phyloP scores from a whole-genome alignment of 2,113 vertebrate genomes.

The Balaeniceps rex region DNA sequence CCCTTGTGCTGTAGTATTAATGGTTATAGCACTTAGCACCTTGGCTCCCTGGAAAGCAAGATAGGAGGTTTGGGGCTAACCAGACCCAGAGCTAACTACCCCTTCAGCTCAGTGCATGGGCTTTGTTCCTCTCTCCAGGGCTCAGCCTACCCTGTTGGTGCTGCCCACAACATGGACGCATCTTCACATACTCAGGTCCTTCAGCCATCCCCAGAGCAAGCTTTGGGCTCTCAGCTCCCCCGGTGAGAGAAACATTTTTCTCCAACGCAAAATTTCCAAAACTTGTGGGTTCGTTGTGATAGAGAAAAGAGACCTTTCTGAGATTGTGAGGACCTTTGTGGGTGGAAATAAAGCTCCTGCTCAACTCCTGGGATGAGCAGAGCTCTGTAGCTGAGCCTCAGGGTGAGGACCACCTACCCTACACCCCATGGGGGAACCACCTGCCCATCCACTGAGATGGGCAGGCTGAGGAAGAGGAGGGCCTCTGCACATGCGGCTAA shows the following conservation, averaged over 20 bases:
- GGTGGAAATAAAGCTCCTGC: not conserved
- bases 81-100: not conserved
- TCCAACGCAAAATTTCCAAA: not conserved
- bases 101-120: not conserved
- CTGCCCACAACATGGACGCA: not conserved
- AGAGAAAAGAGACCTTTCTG: not conserved
- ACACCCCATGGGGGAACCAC: not conserved
- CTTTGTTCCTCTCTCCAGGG: not conserved
- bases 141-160: not conserved
- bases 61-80: not conserved
- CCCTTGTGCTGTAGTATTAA: not conserved
- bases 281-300: not conserved
- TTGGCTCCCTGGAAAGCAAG: not conserved
- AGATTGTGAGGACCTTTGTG: not conserved
- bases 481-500: fast-evolving
- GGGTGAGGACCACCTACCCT: not conserved
- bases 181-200: not conserved
- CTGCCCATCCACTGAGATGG: not conserved
- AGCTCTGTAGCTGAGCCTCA: not conserved
- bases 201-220: not conserved
- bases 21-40: not conserved
- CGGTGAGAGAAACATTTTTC: not conserved
- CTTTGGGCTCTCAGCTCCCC: not conserved
- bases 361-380: not conserved
- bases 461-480: not conserved